Evolutionary conservation across 2,113 vertebrate species (phyloP), one percentile per base, ranked within the genome.

Genomic region (Cricetomys ansorgei): DNA sequence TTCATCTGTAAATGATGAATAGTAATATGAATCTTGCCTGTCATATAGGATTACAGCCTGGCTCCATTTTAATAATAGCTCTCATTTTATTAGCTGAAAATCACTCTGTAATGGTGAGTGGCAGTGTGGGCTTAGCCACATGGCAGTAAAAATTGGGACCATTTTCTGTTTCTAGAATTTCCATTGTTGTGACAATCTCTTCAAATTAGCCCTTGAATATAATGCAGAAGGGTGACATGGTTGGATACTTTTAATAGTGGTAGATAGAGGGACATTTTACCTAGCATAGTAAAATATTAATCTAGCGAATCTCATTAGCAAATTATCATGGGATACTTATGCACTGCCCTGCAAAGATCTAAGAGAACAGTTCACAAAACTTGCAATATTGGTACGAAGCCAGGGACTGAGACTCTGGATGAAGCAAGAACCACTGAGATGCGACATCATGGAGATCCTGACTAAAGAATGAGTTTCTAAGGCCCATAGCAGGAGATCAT

Each of bases 1-100:
- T 70, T 96, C 75, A 93, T 90, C 70, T 90, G 10, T 70, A 93
- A 97, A 77, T 95, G 67, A 88, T 96, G 88, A 95, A 92, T 96
- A 95, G 84, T 96, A 85, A 94, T 59, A 80, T 17, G 53, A n/a
- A 21, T 59, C n/a, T 45, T 96, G 23, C 23, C 50, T 95, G 50
- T 91, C 65, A 75, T n/a, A 67, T 5, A 43, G 50, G 5, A 59
- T 94, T 88, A 81, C 25, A 81, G 40, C 55, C 92, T 57, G 8
- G 6, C 70, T 89, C 77, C 13, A 43, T 77, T 91, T 93, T 73
- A 70, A 94, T 72, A 87, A 45, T 72, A 48, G 1, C 37, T 31
- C 40, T 72, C 62, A 69, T 81, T 94, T 91, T 92, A 67, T 89
- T 93, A 86, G 34, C 29, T 55, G 55, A 77, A 94, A 94, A 57